A percentile compares a stretch with the other conserved stretches of the same genome.
Conservation (phyloP, 2,888 invertebrate species). For the Poecilobothrus nobilitatus region DNA sequence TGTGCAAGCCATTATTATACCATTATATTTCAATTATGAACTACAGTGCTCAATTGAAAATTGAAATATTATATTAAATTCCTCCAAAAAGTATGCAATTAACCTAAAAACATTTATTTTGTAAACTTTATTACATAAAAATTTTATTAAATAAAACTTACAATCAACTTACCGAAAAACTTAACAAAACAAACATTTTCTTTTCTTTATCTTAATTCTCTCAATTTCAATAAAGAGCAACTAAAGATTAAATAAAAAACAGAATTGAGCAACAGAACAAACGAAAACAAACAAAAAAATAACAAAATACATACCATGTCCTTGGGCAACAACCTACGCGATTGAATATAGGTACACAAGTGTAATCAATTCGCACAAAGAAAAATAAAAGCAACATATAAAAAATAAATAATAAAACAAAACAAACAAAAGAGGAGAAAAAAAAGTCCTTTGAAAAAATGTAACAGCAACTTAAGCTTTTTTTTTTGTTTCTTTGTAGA, state of each 20-base stretch:
- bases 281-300: neutral
- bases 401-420: neutral
- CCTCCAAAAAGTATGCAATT: too few relatives aligned
- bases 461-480: neutral
- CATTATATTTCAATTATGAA: too few relatives aligned
- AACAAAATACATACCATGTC: slow-evolving; percentile 23
- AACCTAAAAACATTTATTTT: too few relatives aligned
- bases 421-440: neutral
- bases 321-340: slow-evolving; percentile 28
- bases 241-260: neutral
- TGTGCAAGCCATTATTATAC: too few relatives aligned
- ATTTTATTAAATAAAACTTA: too few relatives aligned
- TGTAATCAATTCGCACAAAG: neutral
- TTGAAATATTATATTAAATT: too few relatives aligned
- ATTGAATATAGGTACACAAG: slow-evolving; percentile 14
- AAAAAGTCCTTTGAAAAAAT: neutral
- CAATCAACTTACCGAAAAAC: too few relatives aligned
- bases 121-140: too few relatives aligned
- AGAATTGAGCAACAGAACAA: neutral
- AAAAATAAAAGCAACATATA: neutral
- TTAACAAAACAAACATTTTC: too few relatives aligned
- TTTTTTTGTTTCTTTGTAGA: neutral
- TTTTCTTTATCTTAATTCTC: slow-evolving; percentile 11
- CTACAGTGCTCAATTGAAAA: too few relatives aligned
- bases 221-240: slow-evolving; percentile 7